Percentiles rank a stretch among this genome's conserved stretches.
Evolutionary conservation across 2,113 vertebrate genomes (phyloP).

Genomic region (Andinoacara biseriatus): DNA sequence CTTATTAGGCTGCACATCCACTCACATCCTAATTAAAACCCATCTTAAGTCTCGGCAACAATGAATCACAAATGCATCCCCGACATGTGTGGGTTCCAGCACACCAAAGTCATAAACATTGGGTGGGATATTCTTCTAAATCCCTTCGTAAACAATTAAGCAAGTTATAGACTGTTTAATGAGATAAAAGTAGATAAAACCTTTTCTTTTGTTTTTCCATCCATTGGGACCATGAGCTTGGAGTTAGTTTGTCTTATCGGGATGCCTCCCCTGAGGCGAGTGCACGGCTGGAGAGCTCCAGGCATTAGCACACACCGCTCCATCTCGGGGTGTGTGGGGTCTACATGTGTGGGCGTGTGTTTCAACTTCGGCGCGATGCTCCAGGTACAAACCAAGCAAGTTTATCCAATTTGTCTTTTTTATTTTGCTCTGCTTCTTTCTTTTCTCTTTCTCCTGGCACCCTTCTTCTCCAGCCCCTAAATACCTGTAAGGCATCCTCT

Average conservation of each 20-base stretch:
- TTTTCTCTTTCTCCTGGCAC: background rate
- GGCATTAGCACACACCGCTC: conserved; percentile 63
- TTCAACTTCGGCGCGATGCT: conserved; percentile 49
- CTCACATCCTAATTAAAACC: conserved; percentile 74
- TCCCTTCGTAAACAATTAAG: conserved; percentile 80
- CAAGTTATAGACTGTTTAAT: conserved; percentile 81
- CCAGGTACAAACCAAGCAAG: conserved; percentile 41
- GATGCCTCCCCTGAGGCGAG: conserved; percentile 55
- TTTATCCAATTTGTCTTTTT: conserved; percentile 60
- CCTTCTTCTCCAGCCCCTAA: conserved; percentile 8
- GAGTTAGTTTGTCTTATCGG: conserved; percentile 72
- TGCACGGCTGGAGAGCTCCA: conserved; percentile 68
- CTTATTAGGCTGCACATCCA: conserved; percentile 60
- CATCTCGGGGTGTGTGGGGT: conserved; percentile 25
- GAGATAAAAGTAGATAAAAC: conserved; percentile 79
- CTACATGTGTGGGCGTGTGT: conserved; percentile 19
- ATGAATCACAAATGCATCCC: conserved; percentile 56
- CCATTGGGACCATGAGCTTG: conserved; percentile 55
- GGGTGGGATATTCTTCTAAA: conserved; percentile 73
- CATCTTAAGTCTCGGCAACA: conserved; percentile 61
- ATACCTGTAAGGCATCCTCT: conserved; percentile 45
- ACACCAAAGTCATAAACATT: conserved; percentile 62
- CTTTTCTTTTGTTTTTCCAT: conserved; percentile 72
- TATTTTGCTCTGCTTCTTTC: conserved; percentile 18
- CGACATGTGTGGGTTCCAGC: conserved; percentile 34